These are phyloP conservation scores for Puffinus mauretanicus DNA, from an alignment of 2,113 vertebrate species.

Conservation along the genomic window DNA sequence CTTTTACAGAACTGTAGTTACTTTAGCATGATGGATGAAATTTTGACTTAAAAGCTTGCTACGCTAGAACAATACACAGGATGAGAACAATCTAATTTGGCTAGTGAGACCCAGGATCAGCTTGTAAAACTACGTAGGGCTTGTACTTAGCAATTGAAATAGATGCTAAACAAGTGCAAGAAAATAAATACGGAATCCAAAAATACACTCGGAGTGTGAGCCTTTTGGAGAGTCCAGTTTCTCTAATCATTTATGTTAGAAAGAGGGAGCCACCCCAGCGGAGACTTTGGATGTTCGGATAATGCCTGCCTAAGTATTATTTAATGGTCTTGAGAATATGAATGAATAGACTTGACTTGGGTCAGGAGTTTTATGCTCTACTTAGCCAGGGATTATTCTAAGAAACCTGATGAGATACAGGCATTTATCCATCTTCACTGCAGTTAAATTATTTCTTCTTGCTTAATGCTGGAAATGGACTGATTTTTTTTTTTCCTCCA, in stretches of 20 bases:
- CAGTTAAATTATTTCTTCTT: not conserved
- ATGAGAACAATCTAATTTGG: not conserved
- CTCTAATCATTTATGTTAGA: not conserved
- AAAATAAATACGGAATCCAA: not conserved
- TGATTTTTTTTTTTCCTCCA: not conserved
- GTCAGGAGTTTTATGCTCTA: not conserved
- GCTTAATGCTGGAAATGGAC: not conserved
- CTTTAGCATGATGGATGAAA: not conserved
- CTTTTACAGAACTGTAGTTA: not conserved
- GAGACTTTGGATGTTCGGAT: not conserved
- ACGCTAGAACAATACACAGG: too few relatives aligned
- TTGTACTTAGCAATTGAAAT: not conserved
- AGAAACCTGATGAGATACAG: not conserved
- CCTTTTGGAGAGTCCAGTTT: not conserved
- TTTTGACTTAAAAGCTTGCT: not conserved
- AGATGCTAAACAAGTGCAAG: not conserved
- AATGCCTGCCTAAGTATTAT: not conserved
- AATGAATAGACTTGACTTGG: not conserved
- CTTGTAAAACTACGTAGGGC: not conserved
- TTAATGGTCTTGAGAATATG: not conserved
- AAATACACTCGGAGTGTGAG: not conserved
- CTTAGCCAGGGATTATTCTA: not conserved
- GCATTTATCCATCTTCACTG: not conserved
- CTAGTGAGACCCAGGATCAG: not conserved
- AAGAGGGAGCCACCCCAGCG: fast-evolving